Percentiles rank a stretch among this genome's conserved stretches.
phyloP scores from a whole-genome alignment of 2,888 invertebrate genomes.

The Temnothorax ravouxi region DNA sequence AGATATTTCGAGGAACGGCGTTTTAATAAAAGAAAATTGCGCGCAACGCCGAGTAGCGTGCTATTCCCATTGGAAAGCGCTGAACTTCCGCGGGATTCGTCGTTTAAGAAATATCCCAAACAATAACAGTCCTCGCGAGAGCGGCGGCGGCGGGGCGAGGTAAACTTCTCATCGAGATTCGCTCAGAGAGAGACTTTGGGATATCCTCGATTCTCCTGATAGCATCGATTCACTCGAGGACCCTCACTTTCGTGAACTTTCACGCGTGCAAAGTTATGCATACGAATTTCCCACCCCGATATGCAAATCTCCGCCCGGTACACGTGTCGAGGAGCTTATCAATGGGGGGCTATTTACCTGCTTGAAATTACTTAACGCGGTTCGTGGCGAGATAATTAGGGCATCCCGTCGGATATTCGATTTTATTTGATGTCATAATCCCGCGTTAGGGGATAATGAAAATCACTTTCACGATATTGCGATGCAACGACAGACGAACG shows the following conservation, averaged over 20 bases:
- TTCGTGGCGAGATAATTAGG: constrained; percentile 64
- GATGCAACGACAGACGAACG: background rate
- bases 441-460: background rate
- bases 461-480: background rate
- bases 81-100: constrained; percentile 11
- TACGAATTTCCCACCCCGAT: constrained; percentile 59
- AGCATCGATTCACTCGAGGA: constrained; percentile 45
- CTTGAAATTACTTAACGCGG: constrained; percentile 60
- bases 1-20: background rate
- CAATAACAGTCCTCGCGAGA: constrained; percentile 20
- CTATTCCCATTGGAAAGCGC: background rate
- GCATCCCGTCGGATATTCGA: constrained; percentile 45
- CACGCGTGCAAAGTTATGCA: constrained; percentile 29
- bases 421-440: constrained; percentile 54
- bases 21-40: background rate
- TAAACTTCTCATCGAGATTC: constrained; percentile 41
- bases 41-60: background rate
- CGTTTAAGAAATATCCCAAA: constrained; percentile 26
- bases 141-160: no score
- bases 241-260: constrained; percentile 45
- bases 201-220: constrained; percentile 40
- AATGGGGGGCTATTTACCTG: constrained; percentile 62
- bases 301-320: constrained; percentile 64
- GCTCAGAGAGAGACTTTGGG: constrained; percentile 10
- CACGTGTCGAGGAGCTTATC: constrained; percentile 61